phyloP scores from a whole-genome alignment of 2,888 invertebrate species.

The Eilema sororculum region DNA sequence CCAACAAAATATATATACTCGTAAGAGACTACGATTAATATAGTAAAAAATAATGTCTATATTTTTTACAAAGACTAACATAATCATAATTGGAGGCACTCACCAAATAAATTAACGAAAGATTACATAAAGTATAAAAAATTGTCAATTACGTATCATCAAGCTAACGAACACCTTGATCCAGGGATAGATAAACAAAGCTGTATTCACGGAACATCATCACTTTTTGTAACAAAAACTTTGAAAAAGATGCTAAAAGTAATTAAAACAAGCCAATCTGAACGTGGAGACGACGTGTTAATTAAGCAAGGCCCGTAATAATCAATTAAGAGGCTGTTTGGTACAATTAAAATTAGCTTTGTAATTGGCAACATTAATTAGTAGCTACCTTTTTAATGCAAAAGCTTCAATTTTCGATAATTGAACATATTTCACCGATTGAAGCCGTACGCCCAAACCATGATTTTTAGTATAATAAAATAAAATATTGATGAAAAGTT shows the following conservation, averaged over 20 bases:
- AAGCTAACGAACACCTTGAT: conserved; percentile 24
- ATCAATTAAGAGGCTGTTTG: conserved; percentile 62
- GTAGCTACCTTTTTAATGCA: conserved; percentile 32
- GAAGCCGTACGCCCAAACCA: conserved; percentile 15
- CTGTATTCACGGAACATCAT: conserved; percentile 19
- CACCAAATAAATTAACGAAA: neutral
- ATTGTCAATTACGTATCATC: conserved; percentile 14
- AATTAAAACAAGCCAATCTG: conserved; percentile 58
- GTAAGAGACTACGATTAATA: too few relatives aligned
- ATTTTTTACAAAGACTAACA: neutral
- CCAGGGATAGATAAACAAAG: conserved; percentile 28
- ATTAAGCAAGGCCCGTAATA: conserved; percentile 57
- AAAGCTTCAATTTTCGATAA: conserved; percentile 23
- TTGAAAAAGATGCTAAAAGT: conserved; percentile 39
- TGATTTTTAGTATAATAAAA: conserved; percentile 5
- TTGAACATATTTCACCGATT: conserved; percentile 22
- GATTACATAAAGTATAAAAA: neutral
- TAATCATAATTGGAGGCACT: neutral
- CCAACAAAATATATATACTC: too few relatives aligned
- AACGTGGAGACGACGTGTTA: conserved; percentile 64
- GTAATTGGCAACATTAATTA: conserved; percentile 54
- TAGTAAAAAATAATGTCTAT: too few relatives aligned
- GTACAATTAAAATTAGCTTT: conserved; percentile 56
- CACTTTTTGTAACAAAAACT: conserved; percentile 13
- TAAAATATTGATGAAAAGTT: neutral